Evolutionary conservation across 2,888 invertebrate species (phyloP), one percentile per base, ranked within the genome.

Genomic region (Oscheius onirici): DNA sequence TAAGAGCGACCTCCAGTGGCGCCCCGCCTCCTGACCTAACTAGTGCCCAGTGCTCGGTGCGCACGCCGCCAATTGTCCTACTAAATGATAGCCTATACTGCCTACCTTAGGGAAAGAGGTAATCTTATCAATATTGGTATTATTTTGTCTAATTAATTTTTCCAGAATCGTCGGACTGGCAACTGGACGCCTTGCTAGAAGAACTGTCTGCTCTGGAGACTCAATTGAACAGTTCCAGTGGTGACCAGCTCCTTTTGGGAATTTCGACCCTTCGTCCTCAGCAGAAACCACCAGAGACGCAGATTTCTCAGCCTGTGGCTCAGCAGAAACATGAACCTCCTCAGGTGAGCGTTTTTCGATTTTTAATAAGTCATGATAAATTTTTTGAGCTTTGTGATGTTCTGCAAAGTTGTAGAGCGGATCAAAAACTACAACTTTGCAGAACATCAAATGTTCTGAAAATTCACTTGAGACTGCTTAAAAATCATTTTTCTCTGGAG

Each of bases 111-210:
- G 49, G 44, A 73, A 20, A 73, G 73, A 76, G 69, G 76, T 75
- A 69, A 5, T 40, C 24, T 24, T 46, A 13, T 5, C 26, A 11
- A 55, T 34, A 15, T 34, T 34, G n/a, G n/a, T 3, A 10, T 15
- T 17, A 34, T 10, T 34, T 28, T 57, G n/a, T 60, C 5, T 3
- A 17, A 15, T 43, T 1, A 43, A 3, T 13, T 43, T 11, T 73
- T 89, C 54, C 89, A 92, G 96, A 96, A 89, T 94, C 94, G 24
- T 95, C 95, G 88, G 96, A 97, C 89, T 94, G 95, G 63, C 97
- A 97, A 90, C 91, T 97, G 88, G 97, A 97, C 89, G 95, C 95
- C 71, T 95, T 97, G 84, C 91, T 97, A 73, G 95, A 95, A 46
- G 97, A 97, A 88, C 91, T 97, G 67, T 95, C 94, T 89, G 94